Evolutionary conservation across 2,888 invertebrate species (phyloP).

Genomic region (Choreutis nemorana): DNA sequence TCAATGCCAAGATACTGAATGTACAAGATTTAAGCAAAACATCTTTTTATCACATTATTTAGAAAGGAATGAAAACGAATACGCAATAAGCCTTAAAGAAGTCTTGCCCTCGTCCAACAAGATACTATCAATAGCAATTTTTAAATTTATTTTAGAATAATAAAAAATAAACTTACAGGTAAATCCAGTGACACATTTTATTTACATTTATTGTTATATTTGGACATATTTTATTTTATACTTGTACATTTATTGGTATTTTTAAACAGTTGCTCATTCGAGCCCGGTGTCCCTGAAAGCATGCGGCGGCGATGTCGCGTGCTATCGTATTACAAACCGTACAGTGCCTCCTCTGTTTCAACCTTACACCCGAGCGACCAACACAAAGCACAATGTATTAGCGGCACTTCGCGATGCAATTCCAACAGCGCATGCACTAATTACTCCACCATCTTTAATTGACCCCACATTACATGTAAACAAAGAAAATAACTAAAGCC

Average conservation of each 20-base stretch:
- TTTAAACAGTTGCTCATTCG: conserved; percentile 5
- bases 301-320: conserved; percentile 46
- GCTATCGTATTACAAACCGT: conserved; percentile 47
- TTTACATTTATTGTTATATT: conserved; percentile 4
- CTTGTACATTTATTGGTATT: conserved; percentile 4
- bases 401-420: conserved; percentile 54
- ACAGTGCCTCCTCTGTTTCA: conserved; percentile 35
- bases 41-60: no score
- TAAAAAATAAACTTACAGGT: no score
- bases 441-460: conserved; percentile 23
- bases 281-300: conserved; percentile 14
- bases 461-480: conserved; percentile 16
- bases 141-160: no score
- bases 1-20: no score
- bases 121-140: no score
- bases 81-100: no score
- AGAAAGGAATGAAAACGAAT: no score
- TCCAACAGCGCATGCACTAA: conserved; percentile 39
- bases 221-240: conserved; percentile 2
- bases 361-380: conserved; percentile 25
- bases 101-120: no score
- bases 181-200: conserved; percentile 1
- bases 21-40: no score
- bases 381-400: conserved; percentile 48
- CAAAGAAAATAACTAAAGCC: neutral